Percentiles rank a stretch among this genome's conserved stretches.
These are phyloP conservation scores for Mionectes macconnelli DNA, from an alignment of 2,113 vertebrate genomes.

Conservation along the genomic window DNA sequence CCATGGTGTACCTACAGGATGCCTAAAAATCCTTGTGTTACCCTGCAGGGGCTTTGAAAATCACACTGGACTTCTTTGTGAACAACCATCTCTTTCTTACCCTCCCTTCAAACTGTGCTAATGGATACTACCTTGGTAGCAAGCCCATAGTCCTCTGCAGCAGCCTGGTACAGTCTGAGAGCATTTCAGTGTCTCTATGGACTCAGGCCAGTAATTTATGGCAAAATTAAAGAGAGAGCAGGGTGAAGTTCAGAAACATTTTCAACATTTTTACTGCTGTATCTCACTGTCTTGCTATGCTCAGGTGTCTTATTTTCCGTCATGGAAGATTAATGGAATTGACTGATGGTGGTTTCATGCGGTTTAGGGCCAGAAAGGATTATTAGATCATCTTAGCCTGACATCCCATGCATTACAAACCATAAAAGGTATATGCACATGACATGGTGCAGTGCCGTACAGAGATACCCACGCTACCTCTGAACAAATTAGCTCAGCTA, in stretches of 20 bases:
- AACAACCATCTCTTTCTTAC: neutral
- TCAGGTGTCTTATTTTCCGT: conserved; percentile 54
- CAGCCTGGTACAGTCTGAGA: neutral
- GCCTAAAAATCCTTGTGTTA: neutral
- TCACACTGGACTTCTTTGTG: neutral
- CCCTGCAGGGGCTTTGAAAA: neutral
- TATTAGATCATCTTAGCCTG: conserved; percentile 53
- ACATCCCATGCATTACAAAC: conserved; percentile 28
- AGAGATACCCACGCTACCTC: neutral
- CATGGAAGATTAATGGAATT: conserved; percentile 55
- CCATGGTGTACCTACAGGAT: accelerated
- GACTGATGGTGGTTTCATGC: conserved; percentile 42
- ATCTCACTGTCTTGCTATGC: conserved; percentile 43
- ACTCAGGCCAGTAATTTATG: neutral
- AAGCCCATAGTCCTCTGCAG: neutral
- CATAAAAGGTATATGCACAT: conserved; percentile 39
- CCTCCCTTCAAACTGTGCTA: neutral
- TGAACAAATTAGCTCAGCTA: conserved; percentile 52
- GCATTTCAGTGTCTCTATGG: neutral
- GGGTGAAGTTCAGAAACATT: conserved; percentile 2
- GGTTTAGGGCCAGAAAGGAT: conserved; percentile 61
- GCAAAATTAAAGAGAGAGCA: neutral
- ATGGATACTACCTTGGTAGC: neutral
- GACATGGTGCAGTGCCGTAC: neutral
- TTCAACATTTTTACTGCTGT: conserved; percentile 48